Evolutionary conservation across 2,888 invertebrate genomes (phyloP).

Genomic region (Zeuzera pyrina): DNA sequence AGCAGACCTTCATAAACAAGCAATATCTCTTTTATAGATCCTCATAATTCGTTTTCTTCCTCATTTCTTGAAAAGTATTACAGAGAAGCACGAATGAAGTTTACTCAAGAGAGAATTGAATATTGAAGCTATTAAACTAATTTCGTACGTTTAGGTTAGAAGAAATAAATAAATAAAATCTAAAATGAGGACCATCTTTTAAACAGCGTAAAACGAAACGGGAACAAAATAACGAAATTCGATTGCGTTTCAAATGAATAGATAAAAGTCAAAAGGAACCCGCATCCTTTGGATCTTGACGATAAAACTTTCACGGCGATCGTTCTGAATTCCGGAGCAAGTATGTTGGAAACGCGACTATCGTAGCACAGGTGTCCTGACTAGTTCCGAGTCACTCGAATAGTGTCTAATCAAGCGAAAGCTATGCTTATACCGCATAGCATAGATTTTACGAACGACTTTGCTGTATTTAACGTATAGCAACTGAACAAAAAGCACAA

Average conservation of each 20-base stretch:
- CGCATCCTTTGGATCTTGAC: slow-evolving; percentile 44
- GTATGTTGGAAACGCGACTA: slow-evolving; percentile 48
- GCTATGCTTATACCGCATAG: slow-evolving; percentile 53
- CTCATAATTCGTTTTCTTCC: slow-evolving; percentile 45
- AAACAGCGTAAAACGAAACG: too few species aligned
- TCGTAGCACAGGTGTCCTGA: slow-evolving; percentile 57
- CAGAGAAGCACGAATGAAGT: slow-evolving; percentile 24
- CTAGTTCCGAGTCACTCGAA: slow-evolving; percentile 46
- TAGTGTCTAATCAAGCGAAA: slow-evolving; percentile 67
- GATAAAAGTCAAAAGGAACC: slow-evolving; percentile 18
- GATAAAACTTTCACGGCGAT: slow-evolving; percentile 51
- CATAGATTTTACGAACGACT: too few species aligned
- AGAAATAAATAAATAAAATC: too few species aligned
- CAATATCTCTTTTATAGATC: slow-evolving; percentile 53
- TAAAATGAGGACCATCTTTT: too few species aligned
- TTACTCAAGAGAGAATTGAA: slow-evolving; percentile 4
- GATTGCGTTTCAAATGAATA: background rate
- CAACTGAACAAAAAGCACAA: too few species aligned
- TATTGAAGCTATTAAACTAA: too few species aligned
- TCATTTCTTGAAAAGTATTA: slow-evolving; percentile 32
- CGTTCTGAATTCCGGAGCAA: slow-evolving; percentile 53
- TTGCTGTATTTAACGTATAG: too few species aligned
- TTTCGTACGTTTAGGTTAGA: too few species aligned
- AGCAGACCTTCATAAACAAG: slow-evolving; percentile 63
- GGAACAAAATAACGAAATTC: slow-evolving; percentile 3